phyloP scores from a whole-genome alignment of 2,797 vertebrate species.

The Hemibagrus guttatus region DNA sequence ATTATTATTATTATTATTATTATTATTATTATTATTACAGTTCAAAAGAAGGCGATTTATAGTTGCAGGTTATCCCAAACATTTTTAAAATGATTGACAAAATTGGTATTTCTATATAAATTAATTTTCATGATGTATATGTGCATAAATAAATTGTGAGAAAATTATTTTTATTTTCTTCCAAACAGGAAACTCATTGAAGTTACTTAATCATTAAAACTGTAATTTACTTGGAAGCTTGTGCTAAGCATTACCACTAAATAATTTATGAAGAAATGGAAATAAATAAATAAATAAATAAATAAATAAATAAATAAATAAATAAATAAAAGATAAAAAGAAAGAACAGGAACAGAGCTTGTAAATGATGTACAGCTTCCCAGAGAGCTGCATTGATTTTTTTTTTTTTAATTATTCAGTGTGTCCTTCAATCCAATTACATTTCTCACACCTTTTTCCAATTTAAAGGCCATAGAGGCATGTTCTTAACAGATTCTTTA shows the following conservation, averaged over 20 bases:
- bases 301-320: no score
- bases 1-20: no score
- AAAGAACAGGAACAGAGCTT: neutral
- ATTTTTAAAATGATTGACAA: neutral
- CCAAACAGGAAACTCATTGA: neutral
- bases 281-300: neutral
- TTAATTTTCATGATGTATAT: neutral
- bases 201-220: neutral
- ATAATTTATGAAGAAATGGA: neutral
- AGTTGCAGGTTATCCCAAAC: neutral
- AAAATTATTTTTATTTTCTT: neutral
- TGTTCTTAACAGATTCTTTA: constrained; percentile 9
- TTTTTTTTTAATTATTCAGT: neutral
- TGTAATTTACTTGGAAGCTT: neutral
- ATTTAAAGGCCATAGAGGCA: neutral
- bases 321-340: no score
- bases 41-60: neutral
- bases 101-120: neutral
- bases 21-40: neutral
- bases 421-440: neutral
- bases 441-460: neutral
- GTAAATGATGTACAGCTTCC: neutral
- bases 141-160: neutral
- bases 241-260: neutral
- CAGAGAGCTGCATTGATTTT: constrained; percentile 8